phyloP scores from a whole-genome alignment of 2,797 vertebrate species.

The Chelonia mydas region DNA sequence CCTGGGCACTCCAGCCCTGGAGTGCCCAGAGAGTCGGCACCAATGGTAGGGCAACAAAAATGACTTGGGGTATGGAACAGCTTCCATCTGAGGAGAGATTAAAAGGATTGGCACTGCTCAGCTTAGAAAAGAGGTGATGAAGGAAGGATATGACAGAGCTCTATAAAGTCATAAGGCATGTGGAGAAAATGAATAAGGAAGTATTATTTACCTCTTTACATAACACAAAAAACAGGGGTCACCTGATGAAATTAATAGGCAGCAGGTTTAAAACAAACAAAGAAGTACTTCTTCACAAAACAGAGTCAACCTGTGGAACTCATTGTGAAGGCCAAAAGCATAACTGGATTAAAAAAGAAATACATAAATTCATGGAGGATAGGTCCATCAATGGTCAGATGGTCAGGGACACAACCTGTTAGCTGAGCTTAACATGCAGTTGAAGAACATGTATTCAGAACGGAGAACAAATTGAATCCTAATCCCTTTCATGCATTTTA shows the following conservation, averaged over 20 bases:
- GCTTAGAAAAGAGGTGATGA: background rate
- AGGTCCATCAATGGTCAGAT: background rate
- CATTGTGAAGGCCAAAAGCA: background rate
- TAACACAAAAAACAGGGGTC: background rate
- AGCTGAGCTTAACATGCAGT: background rate
- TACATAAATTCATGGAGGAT: background rate
- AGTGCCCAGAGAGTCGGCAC: too few species aligned
- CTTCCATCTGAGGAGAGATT: background rate
- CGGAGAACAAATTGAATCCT: fast-evolving
- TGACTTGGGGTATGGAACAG: background rate
- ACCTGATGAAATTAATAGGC: background rate
- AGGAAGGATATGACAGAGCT: background rate
- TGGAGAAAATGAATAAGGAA: background rate
- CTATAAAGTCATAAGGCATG: background rate
- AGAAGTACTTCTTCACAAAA: too few species aligned
- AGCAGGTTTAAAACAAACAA: background rate
- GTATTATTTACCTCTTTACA: background rate
- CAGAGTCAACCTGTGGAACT: too few species aligned
- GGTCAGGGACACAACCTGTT: too few species aligned
- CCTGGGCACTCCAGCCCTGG: too few species aligned
- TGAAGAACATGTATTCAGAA: background rate
- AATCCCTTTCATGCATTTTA: background rate
- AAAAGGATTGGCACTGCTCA: background rate
- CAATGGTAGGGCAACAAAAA: background rate
- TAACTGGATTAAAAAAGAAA: background rate